Conservation (phyloP, 35 echinoderm and acorn worm species). For the Strongylocentrotus purpuratus region DNA sequence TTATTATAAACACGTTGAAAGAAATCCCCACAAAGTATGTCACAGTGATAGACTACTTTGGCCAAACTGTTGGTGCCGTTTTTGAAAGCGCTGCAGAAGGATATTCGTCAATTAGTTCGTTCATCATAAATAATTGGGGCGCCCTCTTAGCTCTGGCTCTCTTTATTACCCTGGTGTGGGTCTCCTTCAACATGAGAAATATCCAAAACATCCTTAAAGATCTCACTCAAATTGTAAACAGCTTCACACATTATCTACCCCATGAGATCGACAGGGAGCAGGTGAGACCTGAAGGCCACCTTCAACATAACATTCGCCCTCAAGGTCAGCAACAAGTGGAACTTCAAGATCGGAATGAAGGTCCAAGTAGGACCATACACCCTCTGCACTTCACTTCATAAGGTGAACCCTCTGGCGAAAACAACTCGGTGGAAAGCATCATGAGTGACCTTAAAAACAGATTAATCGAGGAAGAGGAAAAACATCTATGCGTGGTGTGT, state of each 20-base stretch:
- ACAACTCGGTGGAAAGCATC: not conserved
- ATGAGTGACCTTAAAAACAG: conserved; percentile 28
- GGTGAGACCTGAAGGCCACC: not conserved
- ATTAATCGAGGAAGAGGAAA: not conserved
- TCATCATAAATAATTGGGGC: not conserved
- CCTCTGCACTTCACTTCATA: not conserved
- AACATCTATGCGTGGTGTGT: conserved; percentile 20
- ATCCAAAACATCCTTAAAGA: not conserved
- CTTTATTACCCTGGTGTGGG: not conserved
- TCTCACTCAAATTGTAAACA: not conserved
- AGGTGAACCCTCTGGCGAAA: not conserved
- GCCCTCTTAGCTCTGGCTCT: conserved; percentile 11
- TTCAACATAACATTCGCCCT: not conserved
- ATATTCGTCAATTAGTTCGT: not conserved
- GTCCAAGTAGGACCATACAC: not conserved
- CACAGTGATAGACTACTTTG: not conserved
- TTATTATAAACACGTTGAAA: not conserved
- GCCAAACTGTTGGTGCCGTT: not conserved
- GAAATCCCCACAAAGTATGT: not conserved
- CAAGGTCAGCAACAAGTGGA: not conserved
- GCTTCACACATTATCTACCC: not conserved
- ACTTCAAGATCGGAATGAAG: not conserved
- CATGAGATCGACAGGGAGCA: not conserved
- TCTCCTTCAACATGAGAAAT: conserved; percentile 14
- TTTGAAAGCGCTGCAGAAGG: not conserved